Evolutionary conservation across 2,113 vertebrate species (phyloP).

Genomic region (Ondatra zibethicus): DNA sequence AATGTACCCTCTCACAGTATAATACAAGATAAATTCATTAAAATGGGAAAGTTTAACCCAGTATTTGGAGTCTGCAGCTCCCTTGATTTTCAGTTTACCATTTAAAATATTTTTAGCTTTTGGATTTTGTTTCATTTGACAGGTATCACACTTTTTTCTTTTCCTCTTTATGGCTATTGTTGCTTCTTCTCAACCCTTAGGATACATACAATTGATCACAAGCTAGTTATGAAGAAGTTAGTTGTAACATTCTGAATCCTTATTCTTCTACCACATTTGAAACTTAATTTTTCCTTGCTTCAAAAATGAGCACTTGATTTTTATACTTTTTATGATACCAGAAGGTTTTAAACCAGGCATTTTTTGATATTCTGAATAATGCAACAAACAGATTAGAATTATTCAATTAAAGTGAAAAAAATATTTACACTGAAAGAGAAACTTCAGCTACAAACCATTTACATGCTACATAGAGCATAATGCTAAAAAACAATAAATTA

Average conservation of each 20-base stretch:
- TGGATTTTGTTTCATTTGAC: slow-evolving; percentile 51
- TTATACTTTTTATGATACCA: background rate
- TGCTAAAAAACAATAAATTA: background rate
- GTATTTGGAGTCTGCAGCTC: slow-evolving; percentile 29
- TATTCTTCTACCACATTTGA: background rate
- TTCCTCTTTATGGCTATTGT: background rate
- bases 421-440: background rate
- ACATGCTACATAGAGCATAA: background rate
- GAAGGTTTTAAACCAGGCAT: background rate
- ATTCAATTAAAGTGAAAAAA: background rate
- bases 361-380: background rate
- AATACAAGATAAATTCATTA: background rate
- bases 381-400: background rate
- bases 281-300: background rate
- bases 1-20: background rate
- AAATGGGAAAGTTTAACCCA: background rate
- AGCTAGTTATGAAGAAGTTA: background rate
- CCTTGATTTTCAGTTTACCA: background rate
- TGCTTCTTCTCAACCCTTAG: slow-evolving; percentile 17
- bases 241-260: background rate
- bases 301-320: slow-evolving; percentile 8
- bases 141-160: background rate
- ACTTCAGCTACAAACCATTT: background rate
- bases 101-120: slow-evolving; percentile 58
- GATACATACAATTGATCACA: slow-evolving; percentile 46